phyloP scores from a whole-genome alignment of 1,140 invertebrate genomes.

The Harpegnathos saltator region DNA sequence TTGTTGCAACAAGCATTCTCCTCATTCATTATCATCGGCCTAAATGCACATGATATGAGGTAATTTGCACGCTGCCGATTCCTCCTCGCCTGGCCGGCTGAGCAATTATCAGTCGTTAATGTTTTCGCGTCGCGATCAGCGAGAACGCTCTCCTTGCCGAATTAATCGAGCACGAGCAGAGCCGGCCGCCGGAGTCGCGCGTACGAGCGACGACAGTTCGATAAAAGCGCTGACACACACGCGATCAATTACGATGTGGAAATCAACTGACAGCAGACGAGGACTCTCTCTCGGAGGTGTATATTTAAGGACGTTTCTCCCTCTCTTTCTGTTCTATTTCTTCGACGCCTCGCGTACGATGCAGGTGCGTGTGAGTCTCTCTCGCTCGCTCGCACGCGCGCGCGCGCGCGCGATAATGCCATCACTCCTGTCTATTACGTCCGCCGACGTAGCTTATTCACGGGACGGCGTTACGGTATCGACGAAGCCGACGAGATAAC shows the following conservation, averaged over 20 bases:
- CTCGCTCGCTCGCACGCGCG: no score
- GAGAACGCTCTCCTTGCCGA: conserved; percentile 8
- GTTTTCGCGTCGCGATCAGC: not conserved
- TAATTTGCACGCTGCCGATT: conserved; percentile 40
- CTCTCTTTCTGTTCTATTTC: conserved; percentile 38
- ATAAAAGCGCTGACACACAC: conserved; percentile 31
- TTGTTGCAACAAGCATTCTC: conserved; percentile 35
- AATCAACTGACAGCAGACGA: conserved; percentile 50
- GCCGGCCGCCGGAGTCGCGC: not conserved
- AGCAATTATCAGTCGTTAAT: conserved; percentile 7
- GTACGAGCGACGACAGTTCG: conserved; percentile 26
- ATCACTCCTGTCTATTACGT: conserved; percentile 43
- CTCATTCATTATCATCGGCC: conserved; percentile 53
- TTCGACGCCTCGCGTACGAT: conserved; percentile 42
- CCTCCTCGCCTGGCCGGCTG: not conserved
- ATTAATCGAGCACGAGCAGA: not conserved
- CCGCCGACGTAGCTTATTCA: conserved; percentile 32
- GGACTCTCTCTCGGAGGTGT: conserved; percentile 12
- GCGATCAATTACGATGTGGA: conserved; percentile 51
- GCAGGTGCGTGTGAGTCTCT: not conserved
- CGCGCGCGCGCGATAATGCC: conserved; percentile 44
- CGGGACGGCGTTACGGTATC: conserved; percentile 17
- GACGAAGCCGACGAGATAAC: conserved; percentile 29
- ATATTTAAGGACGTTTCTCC: conserved; percentile 27
- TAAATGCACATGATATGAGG: conserved; percentile 47